Percentiles rank a stretch among this genome's conserved stretches.
phyloP scores from a whole-genome alignment of 2,797 vertebrate genomes.

The Microtus californicus region DNA sequence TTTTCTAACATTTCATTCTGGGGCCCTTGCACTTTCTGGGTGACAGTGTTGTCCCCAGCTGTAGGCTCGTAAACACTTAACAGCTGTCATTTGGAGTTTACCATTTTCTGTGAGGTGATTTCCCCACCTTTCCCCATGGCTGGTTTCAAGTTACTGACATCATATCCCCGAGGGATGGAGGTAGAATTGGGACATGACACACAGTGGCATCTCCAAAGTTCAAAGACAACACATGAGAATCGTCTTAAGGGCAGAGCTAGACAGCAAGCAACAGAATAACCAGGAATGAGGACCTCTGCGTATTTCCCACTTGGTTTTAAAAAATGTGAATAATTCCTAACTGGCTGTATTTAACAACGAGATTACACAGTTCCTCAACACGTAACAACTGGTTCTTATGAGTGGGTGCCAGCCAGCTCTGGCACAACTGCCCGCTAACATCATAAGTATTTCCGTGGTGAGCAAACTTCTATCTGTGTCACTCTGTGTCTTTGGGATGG shows the following conservation, averaged over 20 bases:
- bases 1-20: not conserved
- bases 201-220: not conserved
- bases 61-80: not conserved
- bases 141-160: not conserved
- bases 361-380: slow-evolving; percentile 32
- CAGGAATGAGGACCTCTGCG: not conserved
- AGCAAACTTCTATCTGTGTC: not conserved
- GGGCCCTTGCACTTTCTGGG: not conserved
- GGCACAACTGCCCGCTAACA: not conserved
- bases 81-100: not conserved
- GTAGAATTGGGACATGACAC: not conserved
- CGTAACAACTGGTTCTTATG: not conserved
- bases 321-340: not conserved
- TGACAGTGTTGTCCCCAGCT: slow-evolving; percentile 10
- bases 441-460: slow-evolving; percentile 3
- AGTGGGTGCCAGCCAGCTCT: not conserved
- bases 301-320: not conserved
- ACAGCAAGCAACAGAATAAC: not conserved
- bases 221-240: not conserved
- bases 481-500: not conserved
- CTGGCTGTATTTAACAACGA: not conserved
- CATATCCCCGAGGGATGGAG: not conserved
- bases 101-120: not conserved
- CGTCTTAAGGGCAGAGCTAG: not conserved
- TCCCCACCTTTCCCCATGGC: not conserved